Evolutionary conservation across 2,113 vertebrate species (phyloP).

Genomic region (Marmota flaviventris): DNA sequence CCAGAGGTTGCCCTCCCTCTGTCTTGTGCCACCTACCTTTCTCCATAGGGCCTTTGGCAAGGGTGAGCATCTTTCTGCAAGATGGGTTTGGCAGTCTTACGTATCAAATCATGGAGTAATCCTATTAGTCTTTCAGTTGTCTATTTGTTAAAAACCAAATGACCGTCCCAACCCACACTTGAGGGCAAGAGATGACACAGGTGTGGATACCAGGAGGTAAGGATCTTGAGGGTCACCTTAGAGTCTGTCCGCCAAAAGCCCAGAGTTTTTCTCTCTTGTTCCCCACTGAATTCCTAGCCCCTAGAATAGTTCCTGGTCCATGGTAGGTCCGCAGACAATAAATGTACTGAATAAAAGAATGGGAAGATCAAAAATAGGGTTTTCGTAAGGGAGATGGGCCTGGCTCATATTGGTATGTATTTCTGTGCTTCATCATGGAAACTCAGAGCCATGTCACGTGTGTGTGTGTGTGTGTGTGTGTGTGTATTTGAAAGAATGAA

Average conservation of each 20-base stretch:
- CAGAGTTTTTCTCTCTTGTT: not conserved
- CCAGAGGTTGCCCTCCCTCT: not conserved
- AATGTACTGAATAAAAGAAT: not conserved
- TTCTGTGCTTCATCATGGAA: not conserved
- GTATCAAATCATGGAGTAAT: not conserved
- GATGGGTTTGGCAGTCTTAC: not conserved
- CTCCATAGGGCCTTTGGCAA: not conserved
- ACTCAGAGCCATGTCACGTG: not conserved
- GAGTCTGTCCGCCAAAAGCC: not conserved
- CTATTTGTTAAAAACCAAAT: not conserved
- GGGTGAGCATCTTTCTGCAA: not conserved
- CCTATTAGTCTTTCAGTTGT: not conserved
- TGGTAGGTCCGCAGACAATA: not conserved
- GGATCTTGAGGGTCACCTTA: not conserved
- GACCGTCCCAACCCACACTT: not conserved
- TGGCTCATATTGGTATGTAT: not conserved
- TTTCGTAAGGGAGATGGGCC: not conserved
- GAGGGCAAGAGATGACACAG: not conserved
- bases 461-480: not conserved
- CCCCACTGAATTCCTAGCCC: not conserved
- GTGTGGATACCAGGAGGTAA: not conserved
- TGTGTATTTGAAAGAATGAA: not conserved
- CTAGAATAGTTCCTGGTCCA: not conserved
- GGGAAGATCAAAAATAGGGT: not conserved
- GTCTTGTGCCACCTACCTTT: not conserved